Base-by-base conservation (phyloP, 2,888 invertebrate genomes). In the Epiblema foenella region DNA sequence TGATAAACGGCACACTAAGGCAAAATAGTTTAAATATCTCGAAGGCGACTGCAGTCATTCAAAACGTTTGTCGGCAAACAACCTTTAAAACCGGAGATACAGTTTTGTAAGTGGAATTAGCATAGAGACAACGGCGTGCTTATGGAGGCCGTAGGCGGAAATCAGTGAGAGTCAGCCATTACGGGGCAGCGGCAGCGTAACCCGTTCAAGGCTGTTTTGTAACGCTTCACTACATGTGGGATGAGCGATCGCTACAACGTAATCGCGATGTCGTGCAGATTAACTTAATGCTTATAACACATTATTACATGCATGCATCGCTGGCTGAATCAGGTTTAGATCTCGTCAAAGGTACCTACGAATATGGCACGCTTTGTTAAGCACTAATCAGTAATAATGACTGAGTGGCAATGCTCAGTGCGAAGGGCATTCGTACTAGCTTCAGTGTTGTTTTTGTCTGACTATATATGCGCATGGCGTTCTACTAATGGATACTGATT, bases 141-240 rank as follows among this genome's bases (percentile, higher is more conserved):
- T 76, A 77, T 79, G 81, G 81, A 84, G 77, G 73, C 72, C 75
- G 89, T 89, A 85, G 88, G 88, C 85, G 88, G 82, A 80, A 80
- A 77, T 57, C 75, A 79, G 86, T 81, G 84, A 86, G 83, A 85
- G 82, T 77, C 74, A 76, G 71, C 76, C 77, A 75, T 78, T 81
- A 79, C 79, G 79, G 83, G 80, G n/a, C n/a, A n/a, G n/a, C n/a
- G 79, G 81, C 77, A 76, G 78, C 74, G 81, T 78, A 84, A 86
- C 79, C 79, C 80, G 83, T 75, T 81, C 85, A 84, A 86, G 85
- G 84, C 79, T 84, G 80, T 83, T 81, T 81, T 80, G 83, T 82
- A 83, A 84, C 78, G 70, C 56, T 71, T 71, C 51, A 79, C 76
- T 74, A 77, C 77, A 81, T 78, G 81, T 82, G 81, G 81, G 85